phyloP scores from a whole-genome alignment of 2,888 invertebrate genomes.

The Agrenia bidenticulata region DNA sequence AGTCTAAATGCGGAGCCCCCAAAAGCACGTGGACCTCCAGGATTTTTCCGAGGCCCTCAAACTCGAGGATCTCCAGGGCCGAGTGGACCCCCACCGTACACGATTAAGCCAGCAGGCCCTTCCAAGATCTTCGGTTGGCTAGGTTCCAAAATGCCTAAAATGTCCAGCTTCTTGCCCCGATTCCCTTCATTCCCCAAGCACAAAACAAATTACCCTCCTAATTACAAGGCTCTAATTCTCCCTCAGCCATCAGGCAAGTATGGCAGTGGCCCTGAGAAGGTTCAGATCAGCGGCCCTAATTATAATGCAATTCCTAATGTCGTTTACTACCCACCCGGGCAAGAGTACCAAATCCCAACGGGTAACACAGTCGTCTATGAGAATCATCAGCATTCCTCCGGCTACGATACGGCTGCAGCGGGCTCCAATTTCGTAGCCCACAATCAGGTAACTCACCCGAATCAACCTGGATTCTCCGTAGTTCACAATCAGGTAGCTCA shows the following conservation, averaged over 20 bases:
- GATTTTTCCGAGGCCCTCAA: too few relatives aligned
- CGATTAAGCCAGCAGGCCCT: constrained; percentile 20
- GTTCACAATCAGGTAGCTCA: too few relatives aligned
- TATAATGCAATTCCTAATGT: constrained; percentile 7
- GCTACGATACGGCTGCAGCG: too few relatives aligned
- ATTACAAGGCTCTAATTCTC: constrained; percentile 20
- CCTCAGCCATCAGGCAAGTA: constrained; percentile 3
- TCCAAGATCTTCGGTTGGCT: constrained; percentile 49
- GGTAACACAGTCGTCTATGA: too few relatives aligned
- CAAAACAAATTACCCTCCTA: constrained; percentile 20
- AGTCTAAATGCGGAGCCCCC: background rate
- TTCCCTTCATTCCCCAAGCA: constrained; percentile 2
- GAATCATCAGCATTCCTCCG: too few relatives aligned
- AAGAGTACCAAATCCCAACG: constrained; percentile 5
- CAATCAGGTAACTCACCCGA: too few relatives aligned
- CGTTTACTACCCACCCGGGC: background rate
- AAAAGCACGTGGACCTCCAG: background rate
- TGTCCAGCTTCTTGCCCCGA: constrained; percentile 40
- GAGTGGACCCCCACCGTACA: background rate
- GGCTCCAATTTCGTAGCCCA: too few relatives aligned
- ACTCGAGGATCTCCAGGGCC: background rate
- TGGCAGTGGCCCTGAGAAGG: background rate
- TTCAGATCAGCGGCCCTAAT: background rate
- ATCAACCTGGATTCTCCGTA: too few relatives aligned
- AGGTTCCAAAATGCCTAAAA: constrained; percentile 44